Percentiles rank a stretch among this genome's conserved stretches.
phyloP scores from a whole-genome alignment of 1,140 invertebrate genomes.

The Cyrtorhinus lividipennis region DNA sequence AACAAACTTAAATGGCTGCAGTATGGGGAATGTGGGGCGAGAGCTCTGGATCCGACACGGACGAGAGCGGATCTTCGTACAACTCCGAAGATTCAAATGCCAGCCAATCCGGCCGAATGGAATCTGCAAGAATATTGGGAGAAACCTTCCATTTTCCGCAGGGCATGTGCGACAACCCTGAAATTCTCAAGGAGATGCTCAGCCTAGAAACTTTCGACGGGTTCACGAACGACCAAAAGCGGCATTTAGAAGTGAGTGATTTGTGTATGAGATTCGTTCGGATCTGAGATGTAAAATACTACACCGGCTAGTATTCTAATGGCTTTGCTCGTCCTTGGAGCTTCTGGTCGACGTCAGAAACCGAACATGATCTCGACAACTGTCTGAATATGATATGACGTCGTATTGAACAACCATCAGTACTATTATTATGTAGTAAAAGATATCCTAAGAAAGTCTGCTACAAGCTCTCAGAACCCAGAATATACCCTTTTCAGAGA shows the following conservation, averaged over 20 bases:
- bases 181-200: constrained; percentile 41
- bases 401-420: no score
- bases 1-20: background rate
- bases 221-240: constrained; percentile 42
- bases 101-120: constrained; percentile 19
- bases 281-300: no score
- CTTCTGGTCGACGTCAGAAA: no score
- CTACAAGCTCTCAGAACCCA: no score
- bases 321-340: no score
- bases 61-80: constrained; percentile 22
- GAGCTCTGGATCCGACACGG: constrained; percentile 18
- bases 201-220: constrained; percentile 44
- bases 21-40: constrained; percentile 21
- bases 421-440: no score
- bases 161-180: constrained; percentile 42
- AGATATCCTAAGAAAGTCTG: no score
- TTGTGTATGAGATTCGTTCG: no score
- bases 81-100: constrained; percentile 22
- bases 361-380: no score
- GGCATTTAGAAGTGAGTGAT: constrained; percentile 39
- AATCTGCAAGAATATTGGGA: constrained; percentile 27
- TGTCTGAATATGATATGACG: no score
- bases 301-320: no score
- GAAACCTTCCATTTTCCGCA: constrained; percentile 40
- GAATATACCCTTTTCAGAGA: no score